A percentile compares a stretch with the other conserved stretches of the same genome.
phyloP scores from a whole-genome alignment of 2,113 vertebrate genomes.

The Ameiurus melas region DNA sequence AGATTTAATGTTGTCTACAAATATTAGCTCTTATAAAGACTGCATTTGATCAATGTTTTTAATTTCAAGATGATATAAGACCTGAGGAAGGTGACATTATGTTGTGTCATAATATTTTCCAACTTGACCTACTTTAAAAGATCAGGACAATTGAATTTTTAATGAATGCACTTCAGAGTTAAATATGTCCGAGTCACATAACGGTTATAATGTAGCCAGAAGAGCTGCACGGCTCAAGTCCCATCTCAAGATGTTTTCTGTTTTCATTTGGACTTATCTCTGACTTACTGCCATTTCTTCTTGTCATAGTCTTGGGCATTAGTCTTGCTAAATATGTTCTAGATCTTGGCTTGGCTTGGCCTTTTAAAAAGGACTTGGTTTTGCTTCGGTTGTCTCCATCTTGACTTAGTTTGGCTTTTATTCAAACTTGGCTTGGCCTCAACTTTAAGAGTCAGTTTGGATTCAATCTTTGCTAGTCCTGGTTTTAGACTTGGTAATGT shows the following conservation, averaged over 20 bases:
- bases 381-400: no score
- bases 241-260: background rate
- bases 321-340: background rate
- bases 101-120: no score
- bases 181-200: background rate
- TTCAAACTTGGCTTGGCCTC: background rate
- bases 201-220: background rate
- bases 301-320: no score
- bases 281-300: no score
- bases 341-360: background rate
- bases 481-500: background rate
- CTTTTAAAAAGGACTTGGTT: no score
- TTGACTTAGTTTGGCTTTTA: background rate
- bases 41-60: no score
- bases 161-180: no score
- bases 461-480: background rate
- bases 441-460: background rate
- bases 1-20: background rate
- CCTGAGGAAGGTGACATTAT: background rate
- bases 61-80: background rate
- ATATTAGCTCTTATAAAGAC: background rate
- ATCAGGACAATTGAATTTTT: no score
- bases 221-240: background rate
- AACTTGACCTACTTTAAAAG: no score
- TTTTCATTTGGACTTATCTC: no score